These are phyloP conservation scores for Acronicta leporina DNA, from an alignment of 2,888 invertebrate genomes.

Conservation along the genomic window DNA sequence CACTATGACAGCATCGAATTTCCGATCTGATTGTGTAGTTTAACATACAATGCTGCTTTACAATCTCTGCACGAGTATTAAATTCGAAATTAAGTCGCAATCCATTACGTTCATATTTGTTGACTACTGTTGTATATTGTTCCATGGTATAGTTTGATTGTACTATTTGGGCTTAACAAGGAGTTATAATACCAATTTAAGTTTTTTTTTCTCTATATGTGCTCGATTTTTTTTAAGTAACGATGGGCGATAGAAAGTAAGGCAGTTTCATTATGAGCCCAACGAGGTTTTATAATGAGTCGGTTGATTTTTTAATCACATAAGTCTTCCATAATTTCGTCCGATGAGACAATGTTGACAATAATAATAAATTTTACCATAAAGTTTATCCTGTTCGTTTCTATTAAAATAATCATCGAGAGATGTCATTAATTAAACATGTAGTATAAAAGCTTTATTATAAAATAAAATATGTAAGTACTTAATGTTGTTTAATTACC, in stretches of 20 bases:
- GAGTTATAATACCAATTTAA: slow-evolving; percentile 65
- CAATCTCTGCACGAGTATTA: fast-evolving
- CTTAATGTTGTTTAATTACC: too few relatives aligned
- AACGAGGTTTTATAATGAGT: slow-evolving; percentile 9
- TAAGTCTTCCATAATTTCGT: slow-evolving; percentile 17
- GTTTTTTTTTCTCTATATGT: slow-evolving; percentile 64
- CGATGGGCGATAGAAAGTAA: slow-evolving; percentile 54
- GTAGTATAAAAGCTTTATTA: too few relatives aligned
- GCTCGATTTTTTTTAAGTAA: slow-evolving; percentile 64
- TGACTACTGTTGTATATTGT: slow-evolving; percentile 36
- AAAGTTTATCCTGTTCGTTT: background rate
- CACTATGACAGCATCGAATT: slow-evolving; percentile 57
- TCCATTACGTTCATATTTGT: slow-evolving; percentile 47
- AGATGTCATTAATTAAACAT: too few relatives aligned
- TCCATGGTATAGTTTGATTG: slow-evolving; percentile 60
- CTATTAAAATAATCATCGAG: too few relatives aligned
- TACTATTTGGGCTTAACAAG: slow-evolving; percentile 60
- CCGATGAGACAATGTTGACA: background rate
- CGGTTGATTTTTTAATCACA: slow-evolving; percentile 19
- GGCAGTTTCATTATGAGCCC: slow-evolving; percentile 25
- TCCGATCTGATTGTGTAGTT: slow-evolving; percentile 8
- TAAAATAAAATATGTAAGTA: too few relatives aligned
- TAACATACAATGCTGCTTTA: slow-evolving; percentile 52
- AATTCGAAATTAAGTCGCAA: slow-evolving; percentile 34
- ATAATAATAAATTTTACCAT: background rate